Evolutionary conservation across 2,113 vertebrate species (phyloP), one percentile per base, ranked within the genome.

Genomic region (Dasyornis broadbenti): DNA sequence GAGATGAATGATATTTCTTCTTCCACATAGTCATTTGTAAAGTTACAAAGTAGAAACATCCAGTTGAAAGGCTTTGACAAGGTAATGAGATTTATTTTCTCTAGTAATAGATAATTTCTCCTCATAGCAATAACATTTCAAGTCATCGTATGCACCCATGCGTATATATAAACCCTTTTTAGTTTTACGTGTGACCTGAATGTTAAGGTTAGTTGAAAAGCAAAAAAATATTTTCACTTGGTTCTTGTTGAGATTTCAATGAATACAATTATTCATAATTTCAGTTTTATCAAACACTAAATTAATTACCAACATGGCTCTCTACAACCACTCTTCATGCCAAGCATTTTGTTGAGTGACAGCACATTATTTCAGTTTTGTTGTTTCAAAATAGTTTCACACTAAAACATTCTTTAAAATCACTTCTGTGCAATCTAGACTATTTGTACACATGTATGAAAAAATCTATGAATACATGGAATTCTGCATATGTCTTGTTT

Each of bases 41-140:
- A 57, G 52, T 81, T 93, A 56, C 40, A 60, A 95, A 40, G n/a
- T 77, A 76, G 45, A 92, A 96, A 86, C 13, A 82, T 16, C 31
- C 50, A 65, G 42, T 11, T 89, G 70, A 93, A 93, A 86, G 11
- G 59, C 44, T 86, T 92, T 83, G 84, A 80, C 40, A 84, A 56
- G 75, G 64, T 83, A 91, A 94, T 71, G 47, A 89, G 52, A 75
- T 86, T 83, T 90, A 54, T n/a, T 90, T 89, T 89, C 82, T 75
- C 7, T 49, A 71, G 72, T 64, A 92, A 86, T 61, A 86, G 39
- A 59, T 56, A 77, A 57, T 66, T 94, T 81, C 18, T 76, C 8
- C 26, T 31, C 15, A 13, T 33, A 82, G 66, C 44, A 70, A 61
- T 77, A 89, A 45, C 10, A 71, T 31, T 83, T 85, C 66, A 79